phyloP scores from a whole-genome alignment of 2,113 vertebrate genomes.

The Pachyramphus minor region DNA sequence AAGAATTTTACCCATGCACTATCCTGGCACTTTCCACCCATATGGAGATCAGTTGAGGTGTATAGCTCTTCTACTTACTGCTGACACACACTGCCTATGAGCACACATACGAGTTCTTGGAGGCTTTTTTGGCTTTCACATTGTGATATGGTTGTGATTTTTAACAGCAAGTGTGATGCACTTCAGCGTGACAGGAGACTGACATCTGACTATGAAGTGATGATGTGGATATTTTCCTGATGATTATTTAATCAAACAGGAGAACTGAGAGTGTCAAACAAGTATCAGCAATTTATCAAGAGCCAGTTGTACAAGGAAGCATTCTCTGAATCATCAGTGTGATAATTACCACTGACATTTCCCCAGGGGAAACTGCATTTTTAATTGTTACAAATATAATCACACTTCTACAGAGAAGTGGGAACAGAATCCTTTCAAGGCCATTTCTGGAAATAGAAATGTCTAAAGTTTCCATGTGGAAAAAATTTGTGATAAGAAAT shows the following conservation, averaged over 20 bases:
- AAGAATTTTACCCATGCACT: background rate
- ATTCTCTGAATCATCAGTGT: constrained; percentile 57
- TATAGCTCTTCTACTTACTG: background rate
- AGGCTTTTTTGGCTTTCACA: background rate
- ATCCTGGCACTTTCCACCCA: background rate
- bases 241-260: constrained; percentile 61
- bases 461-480: constrained; percentile 23
- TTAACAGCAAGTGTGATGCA: background rate
- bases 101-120: background rate
- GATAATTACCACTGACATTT: constrained; percentile 63
- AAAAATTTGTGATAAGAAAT: background rate
- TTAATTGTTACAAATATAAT: constrained; percentile 64
- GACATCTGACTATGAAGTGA: constrained; percentile 16
- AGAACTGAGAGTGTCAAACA: constrained; percentile 38
- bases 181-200: background rate
- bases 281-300: constrained; percentile 55
- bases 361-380: constrained; percentile 29
- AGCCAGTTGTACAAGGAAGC: constrained; percentile 27
- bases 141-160: background rate
- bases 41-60: background rate
- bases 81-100: background rate
- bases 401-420: constrained; percentile 15
- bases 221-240: constrained; percentile 24
- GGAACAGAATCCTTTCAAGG: background rate
- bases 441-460: constrained; percentile 25